A percentile compares a stretch with the other conserved stretches of the same genome.
These are phyloP conservation scores for Hestina assimilis DNA, from an alignment of 1,140 invertebrate genomes.

Conservation along the genomic window DNA sequence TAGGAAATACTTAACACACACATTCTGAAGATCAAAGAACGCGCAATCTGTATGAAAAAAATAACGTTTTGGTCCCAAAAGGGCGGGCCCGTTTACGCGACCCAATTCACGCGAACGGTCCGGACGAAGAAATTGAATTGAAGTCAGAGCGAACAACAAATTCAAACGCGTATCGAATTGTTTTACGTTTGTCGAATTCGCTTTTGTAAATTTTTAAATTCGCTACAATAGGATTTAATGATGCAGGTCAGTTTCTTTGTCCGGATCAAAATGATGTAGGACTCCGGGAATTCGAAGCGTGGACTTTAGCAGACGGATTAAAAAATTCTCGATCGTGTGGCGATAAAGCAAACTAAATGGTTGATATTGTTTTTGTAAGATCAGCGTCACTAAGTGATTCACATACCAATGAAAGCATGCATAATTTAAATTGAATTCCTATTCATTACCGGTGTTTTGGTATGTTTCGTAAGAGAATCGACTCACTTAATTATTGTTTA, in stretches of 20 bases:
- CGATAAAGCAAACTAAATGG: slow-evolving; percentile 61
- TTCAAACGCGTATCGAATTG: slow-evolving; percentile 77
- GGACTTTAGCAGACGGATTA: slow-evolving; percentile 50
- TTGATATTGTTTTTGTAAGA: slow-evolving; percentile 52
- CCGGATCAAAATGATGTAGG: slow-evolving; percentile 54
- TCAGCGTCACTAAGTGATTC: slow-evolving; percentile 55
- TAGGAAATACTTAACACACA: slow-evolving; percentile 74
- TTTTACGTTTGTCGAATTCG: slow-evolving; percentile 77
- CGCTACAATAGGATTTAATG: slow-evolving; percentile 75
- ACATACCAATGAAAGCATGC: slow-evolving; percentile 46
- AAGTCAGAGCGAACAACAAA: slow-evolving; percentile 71
- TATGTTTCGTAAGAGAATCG: slow-evolving; percentile 4
- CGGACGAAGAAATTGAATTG: slow-evolving; percentile 75
- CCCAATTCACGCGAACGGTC: slow-evolving; percentile 72
- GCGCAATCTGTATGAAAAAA: slow-evolving; percentile 74
- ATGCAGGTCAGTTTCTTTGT: slow-evolving; percentile 70
- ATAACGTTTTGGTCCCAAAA: slow-evolving; percentile 74
- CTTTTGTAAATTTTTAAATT: slow-evolving; percentile 74
- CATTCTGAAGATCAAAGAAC: slow-evolving; percentile 75
- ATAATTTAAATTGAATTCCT: slow-evolving; percentile 44
- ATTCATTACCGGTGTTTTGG: slow-evolving; percentile 31
- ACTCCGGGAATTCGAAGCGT: slow-evolving; percentile 54
- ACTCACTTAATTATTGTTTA: neutral
- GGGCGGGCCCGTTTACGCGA: slow-evolving; percentile 74
- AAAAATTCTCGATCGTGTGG: slow-evolving; percentile 65